phyloP scores from a whole-genome alignment of 1,140 invertebrate genomes.

The Drosophila yakuba region DNA sequence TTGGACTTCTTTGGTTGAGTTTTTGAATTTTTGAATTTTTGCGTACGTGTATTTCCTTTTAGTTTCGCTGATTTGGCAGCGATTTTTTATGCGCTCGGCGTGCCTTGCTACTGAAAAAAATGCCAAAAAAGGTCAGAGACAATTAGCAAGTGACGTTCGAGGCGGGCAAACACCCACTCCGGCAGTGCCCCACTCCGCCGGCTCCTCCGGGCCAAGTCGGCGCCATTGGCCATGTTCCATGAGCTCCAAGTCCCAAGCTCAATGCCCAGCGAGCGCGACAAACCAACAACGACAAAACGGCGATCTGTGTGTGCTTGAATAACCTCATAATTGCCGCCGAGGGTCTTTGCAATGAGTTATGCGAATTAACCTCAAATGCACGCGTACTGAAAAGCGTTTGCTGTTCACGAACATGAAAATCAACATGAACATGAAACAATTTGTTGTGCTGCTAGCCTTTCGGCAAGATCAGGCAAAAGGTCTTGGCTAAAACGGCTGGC shows the following conservation, averaged over 20 bases:
- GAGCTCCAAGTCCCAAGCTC: slow-evolving; percentile 51
- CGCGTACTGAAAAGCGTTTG: slow-evolving; percentile 44
- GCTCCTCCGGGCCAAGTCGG: slow-evolving; percentile 10
- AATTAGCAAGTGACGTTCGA: slow-evolving; percentile 80
- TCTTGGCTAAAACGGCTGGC: background rate
- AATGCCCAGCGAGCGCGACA: slow-evolving; percentile 60
- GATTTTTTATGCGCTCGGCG: slow-evolving; percentile 59
- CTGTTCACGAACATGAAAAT: slow-evolving; percentile 47
- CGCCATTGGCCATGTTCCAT: slow-evolving; percentile 53
- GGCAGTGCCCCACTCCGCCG: slow-evolving; percentile 39
- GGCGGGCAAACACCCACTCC: slow-evolving; percentile 64
- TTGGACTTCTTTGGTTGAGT: slow-evolving; percentile 19
- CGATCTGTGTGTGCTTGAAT: slow-evolving; percentile 54
- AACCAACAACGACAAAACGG: slow-evolving; percentile 35
- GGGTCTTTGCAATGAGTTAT: slow-evolving; percentile 83
- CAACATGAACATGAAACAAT: slow-evolving; percentile 59
- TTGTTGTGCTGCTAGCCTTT: slow-evolving; percentile 20
- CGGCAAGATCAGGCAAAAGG: slow-evolving; percentile 48
- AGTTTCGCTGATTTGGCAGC: slow-evolving; percentile 43
- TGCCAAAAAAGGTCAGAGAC: slow-evolving; percentile 71
- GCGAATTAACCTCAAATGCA: slow-evolving; percentile 79
- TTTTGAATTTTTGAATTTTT: background rate
- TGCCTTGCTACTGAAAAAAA: slow-evolving; percentile 60
- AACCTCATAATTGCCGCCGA: slow-evolving; percentile 82
- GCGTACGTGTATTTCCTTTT: slow-evolving; percentile 42